These are phyloP conservation scores for Acipenser oxyrinchus DNA, from an alignment of 2,797 vertebrate genomes.

Conservation along the genomic window DNA sequence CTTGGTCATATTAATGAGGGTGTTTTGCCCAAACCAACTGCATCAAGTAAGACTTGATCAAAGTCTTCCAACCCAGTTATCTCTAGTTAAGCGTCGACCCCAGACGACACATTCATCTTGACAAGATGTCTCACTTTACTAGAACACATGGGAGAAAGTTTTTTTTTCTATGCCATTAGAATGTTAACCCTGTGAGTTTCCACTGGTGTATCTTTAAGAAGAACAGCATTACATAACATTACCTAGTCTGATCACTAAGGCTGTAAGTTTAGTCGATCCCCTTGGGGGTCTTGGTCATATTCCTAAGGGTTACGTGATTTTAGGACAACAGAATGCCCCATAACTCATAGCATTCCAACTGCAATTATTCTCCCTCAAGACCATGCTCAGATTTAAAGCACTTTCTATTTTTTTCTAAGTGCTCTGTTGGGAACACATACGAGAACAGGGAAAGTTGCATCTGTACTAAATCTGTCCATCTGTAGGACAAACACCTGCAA, in stretches of 20 bases:
- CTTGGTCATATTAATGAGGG: neutral
- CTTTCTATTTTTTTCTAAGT: too few relatives aligned
- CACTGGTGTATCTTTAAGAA: too few relatives aligned
- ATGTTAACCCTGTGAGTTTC: too few relatives aligned
- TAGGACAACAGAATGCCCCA: neutral
- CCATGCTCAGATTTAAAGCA: neutral
- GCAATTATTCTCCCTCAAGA: neutral
- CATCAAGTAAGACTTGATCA: neutral
- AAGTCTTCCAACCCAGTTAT: neutral
- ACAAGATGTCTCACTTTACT: neutral
- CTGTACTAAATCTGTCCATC: neutral
- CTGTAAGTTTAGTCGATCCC: neutral
- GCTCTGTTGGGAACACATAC: neutral
- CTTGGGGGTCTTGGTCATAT: neutral
- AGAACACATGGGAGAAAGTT: neutral
- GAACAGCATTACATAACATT: neutral
- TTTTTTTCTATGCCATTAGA: too few relatives aligned
- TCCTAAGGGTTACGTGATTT: neutral
- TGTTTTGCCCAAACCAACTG: neutral
- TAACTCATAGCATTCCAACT: constrained; percentile 1
- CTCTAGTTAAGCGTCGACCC: neutral
- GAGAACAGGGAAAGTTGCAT: neutral
- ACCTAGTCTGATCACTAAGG: neutral
- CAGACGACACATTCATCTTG: neutral
- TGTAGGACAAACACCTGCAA: neutral